Conservation (phyloP, 2,888 invertebrate genomes). For the Xestobium rufovillosum region DNA sequence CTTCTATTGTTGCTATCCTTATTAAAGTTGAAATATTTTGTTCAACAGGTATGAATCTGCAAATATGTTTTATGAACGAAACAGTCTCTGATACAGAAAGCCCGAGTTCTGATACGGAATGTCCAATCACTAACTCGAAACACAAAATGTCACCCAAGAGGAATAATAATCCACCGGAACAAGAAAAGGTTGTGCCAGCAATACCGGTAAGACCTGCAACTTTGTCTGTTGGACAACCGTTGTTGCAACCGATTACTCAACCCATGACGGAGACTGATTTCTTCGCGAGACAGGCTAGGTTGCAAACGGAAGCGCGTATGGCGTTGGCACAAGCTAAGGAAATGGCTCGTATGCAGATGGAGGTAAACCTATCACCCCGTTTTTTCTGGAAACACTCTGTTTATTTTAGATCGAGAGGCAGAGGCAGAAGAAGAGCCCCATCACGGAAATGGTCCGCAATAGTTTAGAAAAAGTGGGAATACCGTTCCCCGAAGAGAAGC, state of each 20-base stretch:
- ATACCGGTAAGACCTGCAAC: conserved; percentile 35
- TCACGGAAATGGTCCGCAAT: conserved; percentile 77
- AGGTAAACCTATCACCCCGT: conserved; percentile 54
- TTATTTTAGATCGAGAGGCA: conserved; percentile 52
- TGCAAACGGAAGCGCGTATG: conserved; percentile 81
- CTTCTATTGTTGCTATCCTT: not conserved
- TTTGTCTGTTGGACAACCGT: conserved; percentile 42
- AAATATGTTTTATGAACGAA: conserved; percentile 95
- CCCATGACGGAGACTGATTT: conserved; percentile 65
- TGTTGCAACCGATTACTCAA: conserved; percentile 42
- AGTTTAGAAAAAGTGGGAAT: conserved; percentile 77
- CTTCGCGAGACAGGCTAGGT: conserved; percentile 69
- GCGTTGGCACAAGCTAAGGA: conserved; percentile 85
- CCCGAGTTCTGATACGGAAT: conserved; percentile 66
- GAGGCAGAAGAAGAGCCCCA: conserved; percentile 66
- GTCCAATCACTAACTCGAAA: conserved; percentile 39
- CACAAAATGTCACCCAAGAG: conserved; percentile 31
- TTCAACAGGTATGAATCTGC: conserved; percentile 76
- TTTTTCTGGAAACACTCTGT: too few relatives aligned
- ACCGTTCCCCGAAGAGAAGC: conserved; percentile 72
- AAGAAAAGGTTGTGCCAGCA: conserved; percentile 5
- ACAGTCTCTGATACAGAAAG: conserved; percentile 79
- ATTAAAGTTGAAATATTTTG: conserved; percentile 5
- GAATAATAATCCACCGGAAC: conserved; percentile 17
- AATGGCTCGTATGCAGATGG: conserved; percentile 88